Evolutionary conservation across 1,140 invertebrate species (phyloP), one percentile per base, ranked within the genome.

Genomic region (Theocolax elegans): DNA sequence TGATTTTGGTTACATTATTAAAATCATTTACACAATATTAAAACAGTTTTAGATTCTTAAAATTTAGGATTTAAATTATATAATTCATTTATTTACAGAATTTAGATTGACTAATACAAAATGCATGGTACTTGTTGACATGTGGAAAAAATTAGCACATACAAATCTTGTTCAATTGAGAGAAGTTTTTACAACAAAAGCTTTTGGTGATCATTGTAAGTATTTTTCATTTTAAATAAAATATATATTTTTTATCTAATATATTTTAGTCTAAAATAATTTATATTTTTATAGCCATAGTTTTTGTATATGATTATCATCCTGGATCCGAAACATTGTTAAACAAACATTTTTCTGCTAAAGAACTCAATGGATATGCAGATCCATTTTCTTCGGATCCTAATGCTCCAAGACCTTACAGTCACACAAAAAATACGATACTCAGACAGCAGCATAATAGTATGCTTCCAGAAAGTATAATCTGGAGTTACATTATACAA

Each of bases 401-500:
- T 3, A 91, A 92, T 75, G 92, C 92, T n/a, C 94, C 92, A 1
- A 84, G 91, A 29, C 92, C 92, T 1, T 93, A 93, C 78, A 94
- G 92, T 80, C 93, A 95, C 81, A 93, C 93, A 84, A 94, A 94
- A 85, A 95, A 93, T 83, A 89, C 90, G 12, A 88, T 92, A 73
- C 83, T 93, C 6, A 79, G 90, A 79, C 89, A 93, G 84, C 85
- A 91, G 83, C 86, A 93, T 85, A 84, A 88, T 87, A 79, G 88
- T 86, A 89, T 94, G 85, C 87, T 99, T 63, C 93, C 96, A 0
- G 97, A 99, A 82, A 91, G 91, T 67, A 89, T 95, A 44, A 92
- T 99, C 69, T 99, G 97, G 97, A 94, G 93, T 72, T 96, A 98
- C 72, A 92, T 99, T 25, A 95, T 99, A 75, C 97, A 99, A 86